Base-by-base conservation (phyloP, 2,113 vertebrate genomes). In the Ceyx cyanopectus region DNA sequence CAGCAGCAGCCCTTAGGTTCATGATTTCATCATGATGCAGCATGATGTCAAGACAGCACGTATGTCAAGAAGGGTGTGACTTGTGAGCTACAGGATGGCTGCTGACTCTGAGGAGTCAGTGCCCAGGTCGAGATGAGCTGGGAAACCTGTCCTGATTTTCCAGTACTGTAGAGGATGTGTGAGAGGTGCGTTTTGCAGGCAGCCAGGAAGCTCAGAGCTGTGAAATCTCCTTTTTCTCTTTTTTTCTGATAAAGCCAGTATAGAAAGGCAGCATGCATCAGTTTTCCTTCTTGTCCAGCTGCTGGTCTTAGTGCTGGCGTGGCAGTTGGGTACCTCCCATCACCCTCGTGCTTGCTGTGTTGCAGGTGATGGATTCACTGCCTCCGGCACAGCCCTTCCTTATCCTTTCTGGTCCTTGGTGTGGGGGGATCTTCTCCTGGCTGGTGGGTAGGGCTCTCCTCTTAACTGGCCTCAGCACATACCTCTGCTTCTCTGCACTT, bases 381-480 rank as follows among this genome's bases (percentile, higher is more conserved):
- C 50, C 30, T 41, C 17, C 2, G 1, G 43, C 54, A 37, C 30
- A 32, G 34, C 37, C 20, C 20, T 70, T 78, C 54, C 37, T 82
- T 46, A 21, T 16, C 57, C 19, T 51, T 8, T 1, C 0, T 1
- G 14, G 8, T 66, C 75, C 69, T 68, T 60, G 62, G 26, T 34
- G 37, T 37, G 37, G 12, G 26, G 12, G 27, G 7, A 51, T 48
- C 76, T 70, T 90, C 18, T 54, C 30, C 53, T 27, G 62, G 53
- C 48, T 7, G 32, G 45, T 57, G 37, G n/a, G 26, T 65, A 85
- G 50, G 54, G 14, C 46, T 82, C 2, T 90, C 2, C 43, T 72
- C 37, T 61, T 48, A 30, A 20, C 23, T 41, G 37, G 13, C 58
- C 43, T 41, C 0, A 0, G 14, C 66, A n/a, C 37, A 14, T 34